Evolutionary conservation across 2,888 invertebrate genomes (phyloP), one percentile per base, ranked within the genome.

Genomic region (Agriopis marginaria): DNA sequence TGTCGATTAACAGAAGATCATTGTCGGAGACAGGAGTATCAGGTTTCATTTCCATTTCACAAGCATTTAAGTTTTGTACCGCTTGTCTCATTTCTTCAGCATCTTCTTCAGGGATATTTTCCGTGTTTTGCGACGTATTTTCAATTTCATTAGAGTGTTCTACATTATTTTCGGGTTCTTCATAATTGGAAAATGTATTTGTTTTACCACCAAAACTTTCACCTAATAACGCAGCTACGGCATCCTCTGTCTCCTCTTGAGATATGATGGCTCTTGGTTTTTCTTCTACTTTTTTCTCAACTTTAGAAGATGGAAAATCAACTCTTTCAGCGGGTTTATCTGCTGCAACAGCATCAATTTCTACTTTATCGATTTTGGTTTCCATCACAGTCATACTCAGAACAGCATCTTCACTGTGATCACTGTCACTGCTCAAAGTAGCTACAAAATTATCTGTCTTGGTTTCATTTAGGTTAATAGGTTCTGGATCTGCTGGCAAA

Each of bases 211-310:
- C 97, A 82, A 98, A 98, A 77, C 98, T 97, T 88, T 98, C 98
- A 40, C 97, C 98, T 65, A 98, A 89, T 42, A 98, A 90, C 0
- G 98, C 98, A 9, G 98, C 98, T 0, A 98, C 98, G 0, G 98
- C 98, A 86, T 98, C 98, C 88, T 97, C 98, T 0, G 98, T 98
- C 90, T 98, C 98, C 91, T 98, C 98, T 89, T 98, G 98, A 0
- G 98, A 98, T 80, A 98, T 98, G 0, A 97, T 95, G 10, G 97
- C 97, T 59, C 97, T 95, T 0, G 97, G 97, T 82, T 97, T 97
- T 81, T 97, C 97, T 72, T 97, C 97, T 0, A 89, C 75, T 82
- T 96, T 96, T 62, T 96, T 95, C 9, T 95, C 95, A 4, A 91
- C 76, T 78, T 95, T 95, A 11, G 80, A 73, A 39, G 82, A 50